Base-by-base conservation (phyloP, 1,140 invertebrate genomes). In the Chelonus insularis region DNA sequence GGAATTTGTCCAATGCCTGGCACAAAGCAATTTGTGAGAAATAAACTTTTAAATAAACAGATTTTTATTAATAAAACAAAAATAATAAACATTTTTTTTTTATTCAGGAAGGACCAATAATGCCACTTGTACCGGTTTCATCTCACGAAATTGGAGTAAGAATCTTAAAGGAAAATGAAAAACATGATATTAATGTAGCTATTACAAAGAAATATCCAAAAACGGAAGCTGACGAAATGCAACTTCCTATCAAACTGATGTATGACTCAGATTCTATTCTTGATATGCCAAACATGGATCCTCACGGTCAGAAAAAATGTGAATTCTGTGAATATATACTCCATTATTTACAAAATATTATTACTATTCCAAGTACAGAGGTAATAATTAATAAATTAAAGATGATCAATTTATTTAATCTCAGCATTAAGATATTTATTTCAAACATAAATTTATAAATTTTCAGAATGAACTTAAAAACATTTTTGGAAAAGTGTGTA, bases 311-410 rank as follows among this genome's bases (percentile, higher is more conserved):
- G 62, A 71, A 86, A 65, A 70, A 81, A 0, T 95, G 93, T 78
- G 84, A 86, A 25, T 84, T 94, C 66, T 95, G 93, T 74, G 88
- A 94, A 81, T 94, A 92, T 79, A 83, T 92, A 69, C 73, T 95
- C 43, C 90, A 94, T 74, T 90, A 89, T 62, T 63, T 95, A 47
- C 91, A 94, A 73, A 82, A 89, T 59, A 82, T 85, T 7, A 82
- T 95, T 41, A 89, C 88, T 43, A 82, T 87, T 66, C 86, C 88
- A 9, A 77, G 77, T 20, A 89, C 85, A 16, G 89, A 91, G 81
- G 89, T 87, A 83, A 69, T 61, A n/a, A n/a, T n/a, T n/a, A n/a
- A n/a, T n/a, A n/a, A n/a, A n/a, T n/a, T n/a, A n/a, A n/a, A n/a
- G n/a, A n/a, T n/a, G n/a, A n/a, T n/a, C n/a, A n/a, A n/a, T n/a